Evolutionary conservation across 2,888 invertebrate species (phyloP).

Genomic region (Diplazon laetatorius): DNA sequence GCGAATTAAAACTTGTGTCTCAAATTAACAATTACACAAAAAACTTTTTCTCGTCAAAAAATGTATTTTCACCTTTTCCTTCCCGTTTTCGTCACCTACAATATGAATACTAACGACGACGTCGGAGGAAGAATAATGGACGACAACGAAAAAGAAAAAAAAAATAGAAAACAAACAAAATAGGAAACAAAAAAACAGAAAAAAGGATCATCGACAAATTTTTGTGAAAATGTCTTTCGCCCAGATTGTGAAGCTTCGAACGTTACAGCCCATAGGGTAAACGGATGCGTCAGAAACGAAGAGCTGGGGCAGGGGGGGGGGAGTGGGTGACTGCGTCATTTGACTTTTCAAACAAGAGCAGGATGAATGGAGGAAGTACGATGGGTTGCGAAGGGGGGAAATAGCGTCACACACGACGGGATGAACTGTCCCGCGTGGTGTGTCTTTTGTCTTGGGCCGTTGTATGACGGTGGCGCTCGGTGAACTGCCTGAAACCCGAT

Average conservation of each 20-base stretch:
- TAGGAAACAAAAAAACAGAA: not conserved
- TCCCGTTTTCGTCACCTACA: no score
- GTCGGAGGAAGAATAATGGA: no score
- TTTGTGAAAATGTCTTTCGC: no score
- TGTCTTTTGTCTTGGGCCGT: constrained; percentile 62
- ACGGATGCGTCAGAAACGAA: constrained; percentile 61
- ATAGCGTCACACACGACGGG: constrained; percentile 55
- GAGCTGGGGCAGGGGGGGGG: no score
- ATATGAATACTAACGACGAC: no score
- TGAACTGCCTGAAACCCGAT: constrained; percentile 65
- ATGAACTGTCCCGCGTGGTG: constrained; percentile 59
- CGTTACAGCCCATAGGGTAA: constrained; percentile 50
- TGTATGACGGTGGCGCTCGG: constrained; percentile 41
- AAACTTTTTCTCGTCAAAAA: no score
- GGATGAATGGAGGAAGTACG: constrained; percentile 60
- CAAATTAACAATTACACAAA: no score
- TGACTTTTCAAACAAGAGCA: constrained; percentile 66
- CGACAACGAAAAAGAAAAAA: no score
- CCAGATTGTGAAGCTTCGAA: constrained; percentile 9
- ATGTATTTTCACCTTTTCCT: no score
- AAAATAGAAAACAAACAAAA: not conserved
- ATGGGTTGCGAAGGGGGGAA: constrained; percentile 53
- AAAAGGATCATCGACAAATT: constrained; percentile 4
- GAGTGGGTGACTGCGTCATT: constrained; percentile 63
- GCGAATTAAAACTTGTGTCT: no score